These are phyloP conservation scores for Hystrix brachyura DNA, from an alignment of 2,113 vertebrate genomes.

Conservation along the genomic window DNA sequence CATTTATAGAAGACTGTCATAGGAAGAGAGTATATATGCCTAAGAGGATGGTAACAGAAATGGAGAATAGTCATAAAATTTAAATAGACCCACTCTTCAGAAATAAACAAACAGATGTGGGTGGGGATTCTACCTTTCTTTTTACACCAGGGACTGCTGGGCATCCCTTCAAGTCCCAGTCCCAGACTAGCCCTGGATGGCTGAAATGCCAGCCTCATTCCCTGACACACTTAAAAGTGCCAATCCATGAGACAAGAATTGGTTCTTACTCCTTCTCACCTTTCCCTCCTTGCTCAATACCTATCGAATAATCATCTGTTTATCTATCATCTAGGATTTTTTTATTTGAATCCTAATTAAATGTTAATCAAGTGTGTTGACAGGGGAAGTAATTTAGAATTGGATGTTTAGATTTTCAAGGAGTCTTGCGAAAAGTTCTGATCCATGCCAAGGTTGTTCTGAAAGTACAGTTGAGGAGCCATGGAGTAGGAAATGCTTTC, in stretches of 20 bases:
- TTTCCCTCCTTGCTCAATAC: not conserved
- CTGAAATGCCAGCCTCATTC: slow-evolving; percentile 41
- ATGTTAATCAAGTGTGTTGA: slow-evolving; percentile 43
- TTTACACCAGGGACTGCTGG: slow-evolving; percentile 37
- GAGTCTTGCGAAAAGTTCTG: slow-evolving; percentile 55
- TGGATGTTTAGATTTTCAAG: slow-evolving; percentile 64
- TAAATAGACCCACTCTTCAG: not conserved
- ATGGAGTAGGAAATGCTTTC: slow-evolving; percentile 60
- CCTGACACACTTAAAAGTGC: slow-evolving; percentile 22
- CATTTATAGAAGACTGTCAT: not conserved
- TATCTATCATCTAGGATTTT: slow-evolving; percentile 38
- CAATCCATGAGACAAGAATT: slow-evolving; percentile 19
- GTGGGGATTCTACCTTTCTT: not conserved
- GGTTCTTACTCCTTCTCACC: not conserved
- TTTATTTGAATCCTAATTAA: slow-evolving; percentile 30
- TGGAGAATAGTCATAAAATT: slow-evolving; percentile 44
- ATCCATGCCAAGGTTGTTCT: slow-evolving; percentile 55
- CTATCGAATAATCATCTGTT: slow-evolving; percentile 19
- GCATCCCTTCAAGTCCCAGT: slow-evolving; percentile 46
- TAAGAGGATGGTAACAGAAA: slow-evolving; percentile 47
- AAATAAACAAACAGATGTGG: slow-evolving; percentile 5
- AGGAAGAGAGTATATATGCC: not conserved
- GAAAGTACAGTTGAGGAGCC: slow-evolving; percentile 64
- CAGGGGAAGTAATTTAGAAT: slow-evolving; percentile 65
- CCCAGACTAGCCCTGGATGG: slow-evolving; percentile 35